Conservation (phyloP, 30 jellyfish, hydroid and myxozoan species). For the Rhopilema esculentum region DNA sequence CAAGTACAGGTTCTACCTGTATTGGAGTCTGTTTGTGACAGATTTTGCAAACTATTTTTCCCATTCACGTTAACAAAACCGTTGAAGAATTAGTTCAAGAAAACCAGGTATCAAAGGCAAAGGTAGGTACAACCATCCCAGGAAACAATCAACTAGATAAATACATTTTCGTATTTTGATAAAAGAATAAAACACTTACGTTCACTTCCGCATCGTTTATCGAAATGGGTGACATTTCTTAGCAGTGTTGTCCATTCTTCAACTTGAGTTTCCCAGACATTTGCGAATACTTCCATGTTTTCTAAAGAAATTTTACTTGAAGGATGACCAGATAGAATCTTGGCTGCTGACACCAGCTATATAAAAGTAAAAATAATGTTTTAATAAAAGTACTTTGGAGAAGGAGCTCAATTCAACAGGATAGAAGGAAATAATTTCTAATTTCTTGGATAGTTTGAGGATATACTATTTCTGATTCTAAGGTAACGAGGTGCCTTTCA, state of each 20-base stretch:
- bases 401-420: neutral
- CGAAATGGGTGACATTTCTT: slow-evolving; percentile 77
- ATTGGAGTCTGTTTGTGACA: too few relatives aligned
- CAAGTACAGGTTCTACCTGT: too few relatives aligned
- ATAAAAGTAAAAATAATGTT: neutral
- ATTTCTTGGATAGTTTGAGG: too few relatives aligned
- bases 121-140: neutral
- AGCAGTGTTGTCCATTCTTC: slow-evolving; percentile 87
- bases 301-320: slow-evolving; percentile 90
- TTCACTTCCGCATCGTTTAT: slow-evolving; percentile 74
- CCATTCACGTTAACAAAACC: too few relatives aligned
- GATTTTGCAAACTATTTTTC: too few relatives aligned
- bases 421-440: neutral
- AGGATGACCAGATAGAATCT: slow-evolving; percentile 93
- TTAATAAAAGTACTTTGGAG: neutral
- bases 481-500: too few relatives aligned
- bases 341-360: slow-evolving; percentile 85
- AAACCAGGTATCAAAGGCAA: neutral
- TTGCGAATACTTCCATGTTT: slow-evolving; percentile 89
- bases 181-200: slow-evolving; percentile 45
- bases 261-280: slow-evolving; percentile 93
- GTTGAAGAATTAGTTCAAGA: too few relatives aligned
- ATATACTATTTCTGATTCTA: too few relatives aligned
- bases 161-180: neutral
- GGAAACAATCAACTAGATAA: neutral